phyloP scores from a whole-genome alignment of 2,888 invertebrate species.

The Podabrus alpinus region DNA sequence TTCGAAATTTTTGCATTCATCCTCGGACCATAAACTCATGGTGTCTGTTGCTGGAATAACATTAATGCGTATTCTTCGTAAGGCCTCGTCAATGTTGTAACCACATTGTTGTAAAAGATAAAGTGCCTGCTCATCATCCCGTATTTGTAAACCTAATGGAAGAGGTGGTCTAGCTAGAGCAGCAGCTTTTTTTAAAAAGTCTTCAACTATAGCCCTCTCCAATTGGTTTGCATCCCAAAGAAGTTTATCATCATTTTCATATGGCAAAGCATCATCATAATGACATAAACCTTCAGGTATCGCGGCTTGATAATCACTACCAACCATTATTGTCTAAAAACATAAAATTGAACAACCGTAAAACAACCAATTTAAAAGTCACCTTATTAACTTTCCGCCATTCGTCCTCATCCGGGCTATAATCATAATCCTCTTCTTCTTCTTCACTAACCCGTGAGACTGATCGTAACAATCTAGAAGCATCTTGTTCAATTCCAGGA shows the following conservation, averaged over 20 bases:
- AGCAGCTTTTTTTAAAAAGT: conserved; percentile 71
- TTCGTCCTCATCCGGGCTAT: conserved; percentile 84
- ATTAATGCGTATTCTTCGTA: conserved; percentile 77
- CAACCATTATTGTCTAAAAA: conserved; percentile 86
- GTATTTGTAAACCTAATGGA: conserved; percentile 74
- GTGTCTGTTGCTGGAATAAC: conserved; percentile 67
- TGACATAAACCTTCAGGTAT: conserved; percentile 90
- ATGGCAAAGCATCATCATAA: conserved; percentile 92
- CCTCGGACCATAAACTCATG: conserved; percentile 93
- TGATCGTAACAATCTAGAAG: conserved; percentile 62
- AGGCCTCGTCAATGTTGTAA: conserved; percentile 91
- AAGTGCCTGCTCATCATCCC: conserved; percentile 89
- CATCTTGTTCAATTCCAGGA: conserved; percentile 53
- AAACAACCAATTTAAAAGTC: neutral
- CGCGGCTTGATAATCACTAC: conserved; percentile 89
- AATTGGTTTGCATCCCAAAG: conserved; percentile 89
- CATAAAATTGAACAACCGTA: conserved; percentile 14
- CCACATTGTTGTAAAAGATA: conserved; percentile 91
- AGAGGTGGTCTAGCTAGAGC: conserved; percentile 59
- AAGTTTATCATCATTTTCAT: conserved; percentile 93
- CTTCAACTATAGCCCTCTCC: conserved; percentile 73
- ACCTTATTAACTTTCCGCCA: conserved; percentile 73
- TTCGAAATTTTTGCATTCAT: conserved; percentile 96
- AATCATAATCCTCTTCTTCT: conserved; percentile 82
- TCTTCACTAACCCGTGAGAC: conserved; percentile 78